Percentiles rank a stretch among this genome's conserved stretches.
These are phyloP conservation scores for Acipenser ruthenus DNA, from an alignment of 2,797 vertebrate species.

Conservation along the genomic window DNA sequence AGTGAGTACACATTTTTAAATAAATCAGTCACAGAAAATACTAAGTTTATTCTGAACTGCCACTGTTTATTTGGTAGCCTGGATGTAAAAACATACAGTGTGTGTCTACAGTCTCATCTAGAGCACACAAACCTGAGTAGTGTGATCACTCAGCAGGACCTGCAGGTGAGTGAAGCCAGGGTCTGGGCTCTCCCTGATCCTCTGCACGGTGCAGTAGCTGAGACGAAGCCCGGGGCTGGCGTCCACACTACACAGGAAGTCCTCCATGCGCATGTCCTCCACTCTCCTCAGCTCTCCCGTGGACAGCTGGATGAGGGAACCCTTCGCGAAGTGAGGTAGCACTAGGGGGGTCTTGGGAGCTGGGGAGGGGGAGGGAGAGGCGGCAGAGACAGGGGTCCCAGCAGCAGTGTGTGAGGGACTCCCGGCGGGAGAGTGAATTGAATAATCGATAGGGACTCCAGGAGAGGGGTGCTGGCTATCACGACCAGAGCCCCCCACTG, in stretches of 20 bases:
- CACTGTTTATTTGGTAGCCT: too few species aligned
- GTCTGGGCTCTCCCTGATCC: slow-evolving; percentile 42
- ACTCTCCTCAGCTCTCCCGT: slow-evolving; percentile 55
- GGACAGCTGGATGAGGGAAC: slow-evolving; percentile 60
- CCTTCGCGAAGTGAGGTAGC: slow-evolving; percentile 52
- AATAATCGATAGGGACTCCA: slow-evolving; percentile 29
- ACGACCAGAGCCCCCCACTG: neutral
- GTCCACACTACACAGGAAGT: slow-evolving; percentile 55
- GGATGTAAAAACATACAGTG: too few species aligned
- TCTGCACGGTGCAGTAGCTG: slow-evolving; percentile 60
- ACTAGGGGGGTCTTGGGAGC: slow-evolving; percentile 41
- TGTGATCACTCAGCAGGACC: slow-evolving; percentile 53
- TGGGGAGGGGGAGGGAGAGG: slow-evolving; percentile 16
- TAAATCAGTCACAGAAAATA: too few species aligned
- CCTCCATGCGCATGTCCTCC: slow-evolving; percentile 60
- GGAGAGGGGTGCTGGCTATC: slow-evolving; percentile 32
- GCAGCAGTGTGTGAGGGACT: neutral
- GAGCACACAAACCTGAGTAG: slow-evolving; percentile 47
- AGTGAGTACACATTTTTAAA: too few species aligned
- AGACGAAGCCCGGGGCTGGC: slow-evolving; percentile 53
- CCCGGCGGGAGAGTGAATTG: slow-evolving; percentile 8
- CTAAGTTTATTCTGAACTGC: too few species aligned
- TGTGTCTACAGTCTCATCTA: too few species aligned
- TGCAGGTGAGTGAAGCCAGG: slow-evolving; percentile 47
- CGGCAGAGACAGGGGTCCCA: neutral